Evolutionary conservation across 2,888 invertebrate genomes (phyloP), one percentile per base, ranked within the genome.

Genomic region (Drosophila affinis): DNA sequence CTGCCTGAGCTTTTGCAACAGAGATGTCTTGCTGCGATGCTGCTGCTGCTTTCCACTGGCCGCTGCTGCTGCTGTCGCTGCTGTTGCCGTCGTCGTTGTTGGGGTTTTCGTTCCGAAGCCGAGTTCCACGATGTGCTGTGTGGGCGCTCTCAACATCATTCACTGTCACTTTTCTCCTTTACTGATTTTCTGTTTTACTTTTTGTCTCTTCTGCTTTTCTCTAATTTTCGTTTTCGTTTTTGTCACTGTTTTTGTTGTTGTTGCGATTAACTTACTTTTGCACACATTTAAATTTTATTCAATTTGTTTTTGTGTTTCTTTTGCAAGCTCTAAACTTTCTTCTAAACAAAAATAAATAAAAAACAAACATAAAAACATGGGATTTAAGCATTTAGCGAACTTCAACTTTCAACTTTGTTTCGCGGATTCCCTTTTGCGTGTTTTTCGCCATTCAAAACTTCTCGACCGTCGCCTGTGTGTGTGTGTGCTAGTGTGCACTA

Each of bases 141-240:
- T 93, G 92, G 92, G 93, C 90, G 92, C 93, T 92, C 91, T 93
- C 93, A 91, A 93, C 93, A 93, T 85, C 91, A 90, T 91, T 91
- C 84, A 87, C 85, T 74, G 70, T 85, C 89, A 88, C 85, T 88
- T 88, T 85, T 87, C 34, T 48, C 39, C 39, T 29, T 53, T 51
- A 10, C 46, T 62, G 39, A 47, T 27, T 60, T 52, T 45, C 9
- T 44, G 9, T 27, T 46, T 45, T 17, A 39, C 14, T 14, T 14
- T 4, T 39, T n/a, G n/a, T 39, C n/a, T 39, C 39, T 39, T 24
- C 18, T 46, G 18, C 44, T 24, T 27, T 32, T 39, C 39, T n/a
- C 14, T 39, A 14, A 2, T 44, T 34, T 62, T 24, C 18, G 17
- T 44, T 34, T 62, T 24, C 18, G 17, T 65, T 59, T 24, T 71